These are phyloP conservation scores for Hemichromis elongatus DNA, from an alignment of 2,113 vertebrate genomes.

Conservation along the genomic window DNA sequence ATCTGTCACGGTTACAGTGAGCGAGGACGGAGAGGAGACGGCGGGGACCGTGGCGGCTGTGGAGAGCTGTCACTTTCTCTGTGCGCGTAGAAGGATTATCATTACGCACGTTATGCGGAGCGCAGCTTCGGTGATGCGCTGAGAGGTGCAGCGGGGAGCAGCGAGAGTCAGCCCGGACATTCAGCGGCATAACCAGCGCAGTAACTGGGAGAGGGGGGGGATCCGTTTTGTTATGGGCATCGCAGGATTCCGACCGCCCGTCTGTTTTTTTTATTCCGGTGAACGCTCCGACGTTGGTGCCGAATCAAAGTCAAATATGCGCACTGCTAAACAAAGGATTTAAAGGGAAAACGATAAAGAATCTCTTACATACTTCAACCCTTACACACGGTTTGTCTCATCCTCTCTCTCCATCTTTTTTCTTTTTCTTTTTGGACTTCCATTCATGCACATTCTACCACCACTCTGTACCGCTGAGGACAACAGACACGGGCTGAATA, in stretches of 20 bases:
- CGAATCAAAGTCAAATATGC: conserved; percentile 31
- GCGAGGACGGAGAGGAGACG: background rate
- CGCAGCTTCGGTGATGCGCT: conserved; percentile 53
- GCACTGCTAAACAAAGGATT: conserved; percentile 62
- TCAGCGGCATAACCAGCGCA: background rate
- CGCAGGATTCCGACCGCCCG: background rate
- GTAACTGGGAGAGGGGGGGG: background rate
- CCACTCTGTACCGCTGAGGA: conserved; percentile 14
- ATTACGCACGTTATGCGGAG: conserved; percentile 49
- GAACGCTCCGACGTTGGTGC: background rate
- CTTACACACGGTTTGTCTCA: background rate
- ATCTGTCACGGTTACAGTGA: conserved; percentile 9
- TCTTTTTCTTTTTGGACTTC: background rate
- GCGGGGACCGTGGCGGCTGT: background rate
- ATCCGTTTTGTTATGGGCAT: background rate
- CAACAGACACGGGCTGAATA: conserved; percentile 23
- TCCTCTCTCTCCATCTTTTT: no score
- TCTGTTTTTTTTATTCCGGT: conserved; percentile 8
- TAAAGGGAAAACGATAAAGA: conserved; percentile 27
- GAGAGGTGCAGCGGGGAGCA: conserved; percentile 30
- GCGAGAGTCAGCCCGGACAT: conserved; percentile 23
- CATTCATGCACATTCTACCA: background rate
- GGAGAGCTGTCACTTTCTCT: conserved; percentile 41
- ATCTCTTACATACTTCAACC: background rate
- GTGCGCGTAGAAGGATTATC: conserved; percentile 49